phyloP scores from a whole-genome alignment of 2,797 vertebrate species.

The Sphenopsis melanotis region DNA sequence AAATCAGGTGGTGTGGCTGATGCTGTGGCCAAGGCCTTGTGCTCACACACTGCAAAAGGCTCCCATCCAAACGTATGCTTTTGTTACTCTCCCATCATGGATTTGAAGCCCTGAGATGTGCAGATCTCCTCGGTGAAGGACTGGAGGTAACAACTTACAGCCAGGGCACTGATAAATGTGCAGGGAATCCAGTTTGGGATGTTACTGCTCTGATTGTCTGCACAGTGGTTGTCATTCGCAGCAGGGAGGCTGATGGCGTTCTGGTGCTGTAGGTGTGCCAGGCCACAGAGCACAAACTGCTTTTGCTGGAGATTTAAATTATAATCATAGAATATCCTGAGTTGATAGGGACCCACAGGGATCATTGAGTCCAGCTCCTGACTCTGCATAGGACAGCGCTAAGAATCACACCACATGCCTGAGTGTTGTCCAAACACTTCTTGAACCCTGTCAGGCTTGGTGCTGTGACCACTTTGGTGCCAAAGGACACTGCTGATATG shows the following conservation, averaged over 20 bases:
- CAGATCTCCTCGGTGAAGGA: rapidly evolving
- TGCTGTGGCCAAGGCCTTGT: background rate
- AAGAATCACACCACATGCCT: background rate
- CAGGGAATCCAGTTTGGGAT: background rate
- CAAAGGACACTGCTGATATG: background rate
- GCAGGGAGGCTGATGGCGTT: background rate
- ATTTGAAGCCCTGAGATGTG: background rate
- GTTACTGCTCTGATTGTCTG: rapidly evolving
- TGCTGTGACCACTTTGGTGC: background rate
- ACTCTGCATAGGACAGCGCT: background rate
- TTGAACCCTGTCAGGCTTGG: background rate
- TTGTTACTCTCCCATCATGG: rapidly evolving
- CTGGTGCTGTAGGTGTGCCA: background rate
- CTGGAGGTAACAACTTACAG: rapidly evolving
- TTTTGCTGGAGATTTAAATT: background rate
- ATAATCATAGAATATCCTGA: background rate
- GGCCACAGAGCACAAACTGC: background rate
- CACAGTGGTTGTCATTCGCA: background rate
- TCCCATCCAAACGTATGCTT: rapidly evolving
- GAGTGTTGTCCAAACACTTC: background rate
- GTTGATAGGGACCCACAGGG: background rate
- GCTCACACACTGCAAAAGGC: rapidly evolving
- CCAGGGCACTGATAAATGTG: no score
- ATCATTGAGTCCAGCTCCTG: background rate
- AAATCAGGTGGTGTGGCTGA: rapidly evolving